Evolutionary conservation across 2,797 vertebrate genomes (phyloP), one percentile per base, ranked within the genome.

Genomic region (Loriculus beryllinus): DNA sequence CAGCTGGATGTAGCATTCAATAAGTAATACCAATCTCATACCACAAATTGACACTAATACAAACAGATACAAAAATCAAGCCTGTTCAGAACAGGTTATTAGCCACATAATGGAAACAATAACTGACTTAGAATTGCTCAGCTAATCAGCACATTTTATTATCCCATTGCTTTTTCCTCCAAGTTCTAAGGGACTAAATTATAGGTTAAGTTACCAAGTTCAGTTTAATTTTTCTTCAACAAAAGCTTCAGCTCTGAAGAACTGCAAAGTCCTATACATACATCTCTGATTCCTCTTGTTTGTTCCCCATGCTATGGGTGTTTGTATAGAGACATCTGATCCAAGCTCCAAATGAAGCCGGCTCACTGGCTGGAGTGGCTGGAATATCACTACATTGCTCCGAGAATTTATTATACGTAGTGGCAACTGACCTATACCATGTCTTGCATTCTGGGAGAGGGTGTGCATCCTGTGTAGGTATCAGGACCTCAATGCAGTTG

Each of bases 31-130:
- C 91, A 94, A 90, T 96, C 93, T 94, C 64, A 37, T 90, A 84
- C 59, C 45, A 88, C 87, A 96, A 96, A 97, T 96, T 95, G 93
- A 82, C 80, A 94, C 37, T 96, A 97, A 96, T 93, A 77, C 67
- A 95, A 96, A 93, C 67, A 96, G 93, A 96, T 95, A 95, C 63
- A 96, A 93, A 92, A 95, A 94, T 92, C 95, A 90, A 91, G 84
- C 65, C 74, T 84, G 80, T 88, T 95, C 89, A 91, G 77, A 88
- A 93, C 68, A 95, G 59, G 52, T 71, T 86, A 84, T 97, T 96
- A 96, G 57, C 64, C 39, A 40, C 64, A 74, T 95, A 95, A 96
- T 94, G 80, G 85, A 90, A 96, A 82, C 70, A 91, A 91, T 92
- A 96, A 88, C 87, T n/a, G 82, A 86, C 45, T 96, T 96, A 96